A percentile compares a stretch with the other conserved stretches of the same genome.
phyloP scores from a whole-genome alignment of 2,797 vertebrate genomes.

The Xyrichtys novacula region DNA sequence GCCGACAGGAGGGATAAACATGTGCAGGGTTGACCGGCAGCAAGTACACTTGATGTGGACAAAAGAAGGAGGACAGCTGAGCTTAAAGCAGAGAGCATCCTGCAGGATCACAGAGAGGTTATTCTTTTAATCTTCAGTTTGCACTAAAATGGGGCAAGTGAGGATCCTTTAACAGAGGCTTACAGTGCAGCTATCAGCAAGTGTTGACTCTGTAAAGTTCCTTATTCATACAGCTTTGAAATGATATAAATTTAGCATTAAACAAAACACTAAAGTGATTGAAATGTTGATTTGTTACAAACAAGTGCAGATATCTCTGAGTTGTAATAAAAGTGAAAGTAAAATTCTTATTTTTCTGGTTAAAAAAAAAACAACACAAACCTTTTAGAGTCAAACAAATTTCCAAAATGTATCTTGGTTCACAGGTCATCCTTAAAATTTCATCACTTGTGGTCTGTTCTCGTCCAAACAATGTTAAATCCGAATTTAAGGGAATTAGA shows the following conservation, averaged over 20 bases:
- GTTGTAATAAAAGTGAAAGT: neutral
- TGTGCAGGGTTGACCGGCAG: conserved; percentile 58
- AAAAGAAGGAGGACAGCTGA: conserved; percentile 75
- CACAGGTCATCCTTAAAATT: conserved; percentile 49
- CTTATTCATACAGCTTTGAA: neutral
- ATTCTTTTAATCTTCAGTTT: neutral
- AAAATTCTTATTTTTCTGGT: neutral
- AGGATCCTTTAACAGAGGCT: neutral
- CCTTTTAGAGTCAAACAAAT: conserved; percentile 62
- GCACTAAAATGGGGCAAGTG: neutral
- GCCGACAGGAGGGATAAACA: conserved; percentile 53
- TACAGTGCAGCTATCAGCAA: neutral
- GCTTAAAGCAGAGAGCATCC: conserved; percentile 76
- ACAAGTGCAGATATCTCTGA: neutral
- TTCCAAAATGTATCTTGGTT: conserved; percentile 8
- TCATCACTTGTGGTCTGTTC: neutral
- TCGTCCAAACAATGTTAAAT: conserved; percentile 7
- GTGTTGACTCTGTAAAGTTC: neutral
- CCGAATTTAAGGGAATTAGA: neutral
- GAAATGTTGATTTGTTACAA: no score
- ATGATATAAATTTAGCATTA: neutral
- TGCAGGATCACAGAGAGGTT: conserved; percentile 54
- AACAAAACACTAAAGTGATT: conserved; percentile 6
- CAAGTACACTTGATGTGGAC: conserved; percentile 36
- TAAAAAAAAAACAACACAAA: conserved; percentile 43